Percentiles rank a stretch among this genome's conserved stretches.
phyloP scores from a whole-genome alignment of 2,797 vertebrate genomes.

The Cynopterus sphinx region DNA sequence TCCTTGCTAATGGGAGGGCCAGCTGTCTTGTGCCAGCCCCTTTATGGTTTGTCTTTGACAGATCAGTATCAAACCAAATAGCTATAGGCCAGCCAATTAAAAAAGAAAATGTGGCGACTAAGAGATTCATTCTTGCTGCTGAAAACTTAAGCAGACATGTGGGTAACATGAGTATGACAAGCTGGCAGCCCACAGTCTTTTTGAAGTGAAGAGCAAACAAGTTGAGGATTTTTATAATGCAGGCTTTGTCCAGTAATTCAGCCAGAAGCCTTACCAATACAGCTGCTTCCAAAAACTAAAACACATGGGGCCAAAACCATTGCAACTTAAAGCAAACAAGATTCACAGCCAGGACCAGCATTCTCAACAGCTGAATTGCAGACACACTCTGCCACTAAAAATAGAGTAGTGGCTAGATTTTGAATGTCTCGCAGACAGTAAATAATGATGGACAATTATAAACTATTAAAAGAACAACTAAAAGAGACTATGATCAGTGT shows the following conservation, averaged over 20 bases:
- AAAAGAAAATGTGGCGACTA: constrained; percentile 12
- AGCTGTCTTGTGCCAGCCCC: constrained; percentile 36
- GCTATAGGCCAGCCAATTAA: constrained; percentile 21
- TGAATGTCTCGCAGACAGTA: constrained; percentile 49
- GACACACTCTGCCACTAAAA: constrained; percentile 68
- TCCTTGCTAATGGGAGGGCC: constrained; percentile 45
- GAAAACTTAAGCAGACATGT: constrained; percentile 39
- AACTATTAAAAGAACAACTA: constrained; percentile 5
- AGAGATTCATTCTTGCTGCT: constrained; percentile 23
- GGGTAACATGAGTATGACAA: constrained; percentile 55
- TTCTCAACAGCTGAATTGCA: constrained; percentile 61
- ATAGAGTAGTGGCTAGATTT: constrained; percentile 3
- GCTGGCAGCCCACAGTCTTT: constrained; percentile 62
- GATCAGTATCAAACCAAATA: constrained; percentile 59
- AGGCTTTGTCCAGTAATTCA: constrained; percentile 60
- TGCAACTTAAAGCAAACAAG: constrained; percentile 72
- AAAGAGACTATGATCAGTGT: background rate
- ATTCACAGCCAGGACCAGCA: constrained; percentile 69
- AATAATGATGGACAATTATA: constrained; percentile 38
- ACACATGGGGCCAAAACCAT: constrained; percentile 39
- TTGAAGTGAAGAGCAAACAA: constrained; percentile 69
- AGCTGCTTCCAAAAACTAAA: constrained; percentile 80
- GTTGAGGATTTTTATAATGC: constrained; percentile 73
- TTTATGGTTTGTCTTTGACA: constrained; percentile 68
- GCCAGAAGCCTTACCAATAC: constrained; percentile 68